Conservation (phyloP, 2,888 invertebrate species). For the Itoplectis maculator region DNA sequence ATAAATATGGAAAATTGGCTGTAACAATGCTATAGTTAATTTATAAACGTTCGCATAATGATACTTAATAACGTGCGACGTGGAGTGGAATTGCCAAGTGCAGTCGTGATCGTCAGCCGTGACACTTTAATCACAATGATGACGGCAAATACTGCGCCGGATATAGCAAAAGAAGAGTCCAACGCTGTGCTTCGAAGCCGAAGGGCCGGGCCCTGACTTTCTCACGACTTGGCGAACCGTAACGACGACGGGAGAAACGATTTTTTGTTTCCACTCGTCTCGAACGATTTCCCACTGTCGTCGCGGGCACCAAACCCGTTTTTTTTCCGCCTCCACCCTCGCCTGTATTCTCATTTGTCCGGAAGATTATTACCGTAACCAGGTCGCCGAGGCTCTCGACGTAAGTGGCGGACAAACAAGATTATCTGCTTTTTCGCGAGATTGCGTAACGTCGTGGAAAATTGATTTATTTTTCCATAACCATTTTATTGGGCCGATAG, state of each 20-base stretch:
- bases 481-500: conserved; percentile 60
- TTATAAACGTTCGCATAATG: conserved; percentile 23
- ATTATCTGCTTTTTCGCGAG: conserved; percentile 72
- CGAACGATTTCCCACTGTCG: not conserved
- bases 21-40: conserved; percentile 8
- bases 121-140: conserved; percentile 51
- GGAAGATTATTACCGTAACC: conserved; percentile 51
- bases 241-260: conserved; percentile 27
- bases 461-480: conserved; percentile 72
- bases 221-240: conserved; percentile 64
- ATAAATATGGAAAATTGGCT: too few relatives aligned
- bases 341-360: conserved; percentile 53
- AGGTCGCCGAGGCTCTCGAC: conserved; percentile 61
- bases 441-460: conserved; percentile 74
- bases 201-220: conserved; percentile 52
- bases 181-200: not conserved
- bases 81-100: conserved; percentile 6
- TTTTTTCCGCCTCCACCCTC: conserved; percentile 15
- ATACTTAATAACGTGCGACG: conserved; percentile 1
- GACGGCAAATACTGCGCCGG: conserved; percentile 24
- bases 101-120: conserved; percentile 45
- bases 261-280: not conserved
- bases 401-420: conserved; percentile 70
- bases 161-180: conserved; percentile 25
- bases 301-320: not conserved